These are phyloP conservation scores for Ochotona princeps DNA, from an alignment of 2,113 vertebrate genomes.

Conservation along the genomic window DNA sequence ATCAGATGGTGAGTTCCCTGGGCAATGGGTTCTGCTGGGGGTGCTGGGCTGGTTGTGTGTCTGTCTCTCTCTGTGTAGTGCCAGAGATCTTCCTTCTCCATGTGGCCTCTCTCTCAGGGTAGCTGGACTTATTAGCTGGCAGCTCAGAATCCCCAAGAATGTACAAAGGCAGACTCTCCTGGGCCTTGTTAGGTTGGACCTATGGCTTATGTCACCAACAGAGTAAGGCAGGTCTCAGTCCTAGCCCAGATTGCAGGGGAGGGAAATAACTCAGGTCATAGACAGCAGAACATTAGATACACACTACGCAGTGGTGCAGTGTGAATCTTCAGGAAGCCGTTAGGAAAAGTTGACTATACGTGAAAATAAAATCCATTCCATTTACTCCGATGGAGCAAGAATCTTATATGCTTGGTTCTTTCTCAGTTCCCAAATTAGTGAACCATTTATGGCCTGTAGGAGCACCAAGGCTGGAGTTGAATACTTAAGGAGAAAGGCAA, in stretches of 20 bases:
- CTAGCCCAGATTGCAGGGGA: not conserved
- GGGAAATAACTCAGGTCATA: not conserved
- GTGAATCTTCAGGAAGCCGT: conserved; percentile 1
- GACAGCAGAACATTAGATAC: not conserved
- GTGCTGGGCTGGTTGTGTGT: not conserved
- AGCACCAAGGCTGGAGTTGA: not conserved
- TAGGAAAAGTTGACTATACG: conserved; percentile 17
- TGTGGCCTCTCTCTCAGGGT: not conserved
- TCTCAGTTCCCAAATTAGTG: not conserved
- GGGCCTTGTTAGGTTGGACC: not conserved
- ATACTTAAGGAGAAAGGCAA: not conserved
- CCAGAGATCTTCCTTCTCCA: not conserved
- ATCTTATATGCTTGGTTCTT: conserved; percentile 44
- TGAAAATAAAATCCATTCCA: conserved; percentile 48
- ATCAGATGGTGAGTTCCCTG: not conserved
- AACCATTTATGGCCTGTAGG: not conserved
- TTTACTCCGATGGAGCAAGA: conserved; percentile 39
- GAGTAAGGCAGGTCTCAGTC: not conserved
- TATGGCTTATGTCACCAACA: conserved; percentile 2
- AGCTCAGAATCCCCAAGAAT: not conserved
- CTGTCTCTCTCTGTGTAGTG: not conserved
- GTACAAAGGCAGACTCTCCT: conserved; percentile 2
- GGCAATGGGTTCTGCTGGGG: not conserved
- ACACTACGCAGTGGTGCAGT: not conserved
- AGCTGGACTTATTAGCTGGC: not conserved